Evolutionary conservation across 2,797 vertebrate genomes (phyloP), one percentile per base, ranked within the genome.

Genomic region (Acropternis orthonyx): DNA sequence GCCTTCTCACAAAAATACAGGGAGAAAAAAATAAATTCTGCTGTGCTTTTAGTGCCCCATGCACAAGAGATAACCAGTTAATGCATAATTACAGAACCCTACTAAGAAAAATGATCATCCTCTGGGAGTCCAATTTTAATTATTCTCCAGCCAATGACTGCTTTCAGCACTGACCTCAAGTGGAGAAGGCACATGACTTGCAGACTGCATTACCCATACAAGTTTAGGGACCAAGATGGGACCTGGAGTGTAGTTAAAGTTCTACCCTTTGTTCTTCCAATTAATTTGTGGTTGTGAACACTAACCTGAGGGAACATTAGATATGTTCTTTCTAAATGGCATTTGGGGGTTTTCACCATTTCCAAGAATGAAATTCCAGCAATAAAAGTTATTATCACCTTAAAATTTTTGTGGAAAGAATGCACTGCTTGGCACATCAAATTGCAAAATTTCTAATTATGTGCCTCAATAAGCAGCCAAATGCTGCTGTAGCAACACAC

Each of bases 111-210:
- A 86, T 24, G 1, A 67, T 41, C 51, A 66, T 94, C 85, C 62
- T 91, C 52, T 52, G 85, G 89, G 87, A 88, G 36, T n/a, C 44
- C 51, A 30, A 26, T 66, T 91, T 93, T 93, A 95, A 92, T 95
- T 93, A 88, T 39, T 43, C 12, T 69, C 54, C 88, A 90, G 17
- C 49, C 82, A 81, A 78, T 88, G 44, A 36, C 17, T 55, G 20
- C 63, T 73, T 84, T 58, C 78, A 92, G 36, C 44, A 65, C 36
- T 49, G 44, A 88, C 13, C 78, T 92, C 69, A 89, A 46, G 24
- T 32, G 80, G 32, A 79, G 32, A 84, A 92, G 32, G 12, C 23
- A 52, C 12, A 8, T 23, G 58, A 55, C 49, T 58, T 73, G 36
- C n/a, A 69, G 59, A 76, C 7, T 55, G 34, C 51, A 62, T 75